A percentile compares a stretch with the other conserved stretches of the same genome.
These are phyloP conservation scores for Phaethon lepturus DNA, from an alignment of 2,113 vertebrate species.

Conservation along the genomic window DNA sequence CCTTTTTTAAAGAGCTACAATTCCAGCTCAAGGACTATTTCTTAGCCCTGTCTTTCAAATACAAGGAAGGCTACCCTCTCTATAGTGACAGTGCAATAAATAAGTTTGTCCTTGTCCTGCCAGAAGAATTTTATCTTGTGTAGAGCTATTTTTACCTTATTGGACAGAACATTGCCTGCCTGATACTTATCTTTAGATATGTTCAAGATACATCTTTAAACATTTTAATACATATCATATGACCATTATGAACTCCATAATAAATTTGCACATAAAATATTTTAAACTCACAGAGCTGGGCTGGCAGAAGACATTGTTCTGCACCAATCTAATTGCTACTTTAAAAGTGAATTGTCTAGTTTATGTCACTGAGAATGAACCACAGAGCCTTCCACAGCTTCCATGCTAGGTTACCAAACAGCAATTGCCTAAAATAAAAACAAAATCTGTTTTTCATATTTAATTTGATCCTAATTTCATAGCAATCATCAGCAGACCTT, in stretches of 20 bases:
- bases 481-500: neutral
- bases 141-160: constrained; percentile 23
- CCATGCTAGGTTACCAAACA: neutral
- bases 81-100: neutral
- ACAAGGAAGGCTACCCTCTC: neutral
- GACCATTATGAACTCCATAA: neutral
- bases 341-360: neutral
- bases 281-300: neutral
- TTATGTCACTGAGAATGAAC: neutral
- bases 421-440: neutral
- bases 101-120: constrained; percentile 43
- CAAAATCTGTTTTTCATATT: neutral
- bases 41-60: neutral
- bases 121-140: neutral
- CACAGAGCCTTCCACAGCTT: neutral
- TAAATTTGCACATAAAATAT: neutral
- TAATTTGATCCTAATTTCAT: neutral
- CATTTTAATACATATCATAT: neutral
- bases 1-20: neutral
- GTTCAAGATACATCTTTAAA: neutral
- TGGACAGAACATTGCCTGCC: neutral
- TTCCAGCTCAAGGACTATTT: constrained; percentile 20
- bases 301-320: neutral
- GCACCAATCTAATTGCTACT: neutral
- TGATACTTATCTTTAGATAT: neutral